A percentile compares a stretch with the other conserved stretches of the same genome.
Conservation (phyloP, 2,888 invertebrate species). For the Megastigmus dorsalis region DNA sequence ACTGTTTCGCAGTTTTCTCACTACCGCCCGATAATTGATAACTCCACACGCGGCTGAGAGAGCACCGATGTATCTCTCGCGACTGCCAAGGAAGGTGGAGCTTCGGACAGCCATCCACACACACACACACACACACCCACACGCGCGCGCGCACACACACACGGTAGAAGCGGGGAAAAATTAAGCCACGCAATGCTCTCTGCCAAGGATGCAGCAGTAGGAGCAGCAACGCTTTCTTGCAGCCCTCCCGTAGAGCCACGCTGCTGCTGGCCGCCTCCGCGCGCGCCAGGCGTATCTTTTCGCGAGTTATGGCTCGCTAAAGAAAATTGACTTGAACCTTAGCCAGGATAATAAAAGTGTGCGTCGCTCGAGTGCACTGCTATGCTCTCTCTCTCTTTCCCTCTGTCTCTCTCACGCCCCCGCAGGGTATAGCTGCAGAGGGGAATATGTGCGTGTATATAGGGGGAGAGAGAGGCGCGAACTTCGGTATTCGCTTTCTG, state of each 20-base stretch:
- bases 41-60: conserved; percentile 35
- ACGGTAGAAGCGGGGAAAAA: conserved; percentile 60
- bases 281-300: conserved; percentile 24
- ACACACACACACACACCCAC: too few relatives aligned
- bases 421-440: too few relatives aligned
- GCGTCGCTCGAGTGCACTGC: conserved; percentile 45
- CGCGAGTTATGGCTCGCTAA: conserved; percentile 67
- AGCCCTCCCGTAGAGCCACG: neutral
- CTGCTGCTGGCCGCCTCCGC: too few relatives aligned
- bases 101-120: neutral
- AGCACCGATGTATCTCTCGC: conserved; percentile 51
- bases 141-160: too few relatives aligned
- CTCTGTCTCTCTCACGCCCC: too few relatives aligned
- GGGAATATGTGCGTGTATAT: too few relatives aligned
- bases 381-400: neutral
- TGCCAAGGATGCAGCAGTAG: conserved; percentile 61
- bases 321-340: conserved; percentile 73
- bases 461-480: conserved; percentile 4
- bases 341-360: conserved; percentile 71
- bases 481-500: neutral
- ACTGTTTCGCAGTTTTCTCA: conserved; percentile 42
- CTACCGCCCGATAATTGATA: conserved; percentile 59
- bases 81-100: conserved; percentile 35
- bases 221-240: too few relatives aligned
- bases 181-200: conserved; percentile 62